Evolutionary conservation across 2,113 vertebrate species (phyloP), one percentile per base, ranked within the genome.

Genomic region (Boulengeromyrus knoepffleri): DNA sequence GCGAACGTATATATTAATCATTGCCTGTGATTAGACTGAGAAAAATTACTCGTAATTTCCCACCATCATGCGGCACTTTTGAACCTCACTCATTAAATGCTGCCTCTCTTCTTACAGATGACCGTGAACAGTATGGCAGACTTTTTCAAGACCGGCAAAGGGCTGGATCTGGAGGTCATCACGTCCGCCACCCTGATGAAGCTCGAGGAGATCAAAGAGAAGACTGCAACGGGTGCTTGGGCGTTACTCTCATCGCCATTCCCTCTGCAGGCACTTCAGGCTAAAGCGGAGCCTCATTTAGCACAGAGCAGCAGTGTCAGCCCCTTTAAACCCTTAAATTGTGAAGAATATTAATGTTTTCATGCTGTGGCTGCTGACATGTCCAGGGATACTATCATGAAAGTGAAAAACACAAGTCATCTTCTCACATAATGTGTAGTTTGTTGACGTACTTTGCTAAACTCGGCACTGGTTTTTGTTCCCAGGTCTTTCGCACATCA

Each of bases 151-250:
- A 97, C 96, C 0, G 96, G 91, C 80, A 97, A 96, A 84, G 96
- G 97, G 5, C 94, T 99, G 74, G 97, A 99, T 91, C 96, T 99
- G 92, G 98, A 99, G 90, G 96, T 97, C 1, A 93, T 99, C 91
- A 98, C 98, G 1, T 97, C 97, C 1, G 97, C 97, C 87, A 99
- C 98, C 0, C 96, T 99, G 90, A 97, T 96, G 93, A 99, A 99
- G 85, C 93, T 99, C 45, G 98, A 99, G 92, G 97, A 99, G 96
- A 98, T 99, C 91, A 99, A 98, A 94, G 98, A 99, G 90, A 98
- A 95, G 93, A 99, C 98, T 0, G 97, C 98, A 46, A 92, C 96
- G 94, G 98, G 98, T 99, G 49, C 15, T 74, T 17, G 1, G 74
- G 31, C 70, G 31, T 15, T 42, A 42, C 17, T 50, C 27, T 9